Evolutionary conservation across 64 coral and sea anemone species (phyloP), one percentile per base, ranked within the genome.

Genomic region (Astreopora myriophthalma): DNA sequence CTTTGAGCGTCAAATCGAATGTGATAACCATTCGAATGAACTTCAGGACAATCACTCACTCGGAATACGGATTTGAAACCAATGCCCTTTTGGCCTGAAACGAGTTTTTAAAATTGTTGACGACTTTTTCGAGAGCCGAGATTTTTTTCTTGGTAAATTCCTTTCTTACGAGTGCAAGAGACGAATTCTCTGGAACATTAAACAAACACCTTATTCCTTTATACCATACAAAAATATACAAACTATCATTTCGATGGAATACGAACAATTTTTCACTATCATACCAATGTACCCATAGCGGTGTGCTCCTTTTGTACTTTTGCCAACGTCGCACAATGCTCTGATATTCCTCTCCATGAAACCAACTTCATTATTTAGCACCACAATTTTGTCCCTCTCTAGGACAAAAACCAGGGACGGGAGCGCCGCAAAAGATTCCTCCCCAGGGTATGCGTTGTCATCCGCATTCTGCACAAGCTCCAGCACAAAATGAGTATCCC

Each of bases 381-480:
- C 88, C 48, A 72, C 25, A 13, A 98, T 86, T 57, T 79, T 76
- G 10, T 98, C 84, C 20, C 73, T 71, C 42, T 90, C 69, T 14
- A 98, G 83, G 58, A 98, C 29, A 76, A 98, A 98, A 33, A 84
- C 80, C 35, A 98, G 69, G 23, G 95, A 88, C 19, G 95, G 95
- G 52, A 76, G 67, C 34, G 12, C n/a, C 29, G 26, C 25, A n/a
- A 34, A 36, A 17, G 13, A 28, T 11, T 22, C 51, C 30, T 82
- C 68, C 4, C 9, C 65, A 14, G 85, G 85, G 79, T 94, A 98
- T 17, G 84, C 74, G 17, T 98, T 98, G 26, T 98, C 95, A 69
- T 98, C 95, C 40, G 95, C 95, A 94, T 98, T 98, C 71, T 98
- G 95, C 0, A 98, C 92, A 27, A 98, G 81, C 49, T 98, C 95